phyloP scores from a whole-genome alignment of 2,888 invertebrate genomes.

The Blastobasis adustella region DNA sequence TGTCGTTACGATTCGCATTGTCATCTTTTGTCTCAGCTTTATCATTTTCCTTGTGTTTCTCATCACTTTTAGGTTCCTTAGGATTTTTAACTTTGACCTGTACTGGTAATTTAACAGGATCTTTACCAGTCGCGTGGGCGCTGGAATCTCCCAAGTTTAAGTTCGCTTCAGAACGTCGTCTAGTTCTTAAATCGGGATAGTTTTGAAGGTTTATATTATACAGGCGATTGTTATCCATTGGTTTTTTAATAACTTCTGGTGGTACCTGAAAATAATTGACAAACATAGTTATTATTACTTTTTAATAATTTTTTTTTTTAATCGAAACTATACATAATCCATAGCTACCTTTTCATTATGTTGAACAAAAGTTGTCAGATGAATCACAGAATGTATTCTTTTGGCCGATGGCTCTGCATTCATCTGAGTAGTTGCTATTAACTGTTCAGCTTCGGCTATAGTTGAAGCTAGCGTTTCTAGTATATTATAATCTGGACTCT shows the following conservation, averaged over 20 bases:
- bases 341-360: slow-evolving; percentile 78
- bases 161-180: slow-evolving; percentile 77
- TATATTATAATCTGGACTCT: slow-evolving; percentile 78
- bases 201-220: slow-evolving; percentile 82
- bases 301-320: background rate
- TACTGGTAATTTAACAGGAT: slow-evolving; percentile 46
- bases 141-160: slow-evolving; percentile 39
- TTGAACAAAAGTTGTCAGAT: slow-evolving; percentile 85
- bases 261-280: slow-evolving; percentile 72
- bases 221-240: slow-evolving; percentile 76
- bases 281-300: too few species aligned
- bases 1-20: slow-evolving; percentile 4
- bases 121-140: slow-evolving; percentile 15
- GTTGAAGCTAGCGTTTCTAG: slow-evolving; percentile 76
- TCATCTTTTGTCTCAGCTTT: slow-evolving; percentile 20
- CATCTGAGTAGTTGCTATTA: slow-evolving; percentile 58
- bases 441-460: slow-evolving; percentile 63
- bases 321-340: background rate
- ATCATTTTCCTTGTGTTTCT: slow-evolving; percentile 13
- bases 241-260: slow-evolving; percentile 79
- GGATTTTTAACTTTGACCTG: slow-evolving; percentile 35
- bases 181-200: slow-evolving; percentile 78
- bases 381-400: slow-evolving; percentile 79
- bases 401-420: slow-evolving; percentile 52
- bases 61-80: slow-evolving; percentile 19